These are phyloP conservation scores for Chironomus tentans DNA, from an alignment of 2,888 invertebrate species.

Conservation along the genomic window DNA sequence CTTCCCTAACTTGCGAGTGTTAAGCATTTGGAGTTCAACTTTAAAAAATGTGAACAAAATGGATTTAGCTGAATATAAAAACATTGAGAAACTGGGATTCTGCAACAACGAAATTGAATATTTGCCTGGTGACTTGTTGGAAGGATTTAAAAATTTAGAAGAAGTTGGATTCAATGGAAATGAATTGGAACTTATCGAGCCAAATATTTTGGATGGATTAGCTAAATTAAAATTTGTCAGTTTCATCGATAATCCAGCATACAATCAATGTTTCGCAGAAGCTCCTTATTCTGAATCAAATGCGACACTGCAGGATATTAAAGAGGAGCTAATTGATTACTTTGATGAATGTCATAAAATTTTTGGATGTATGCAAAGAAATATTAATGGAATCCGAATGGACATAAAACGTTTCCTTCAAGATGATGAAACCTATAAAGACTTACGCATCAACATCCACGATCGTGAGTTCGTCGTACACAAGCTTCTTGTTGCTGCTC, in stretches of 20 bases:
- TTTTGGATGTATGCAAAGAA: too few species aligned
- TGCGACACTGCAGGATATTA: neutral
- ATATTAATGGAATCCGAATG: too few species aligned
- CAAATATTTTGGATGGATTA: neutral
- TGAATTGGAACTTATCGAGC: neutral
- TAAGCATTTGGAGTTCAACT: neutral
- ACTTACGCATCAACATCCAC: neutral
- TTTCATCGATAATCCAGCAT: neutral
- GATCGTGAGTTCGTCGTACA: neutral
- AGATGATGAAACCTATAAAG: neutral
- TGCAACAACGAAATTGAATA: neutral
- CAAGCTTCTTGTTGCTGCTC: neutral
- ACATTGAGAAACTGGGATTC: neutral
- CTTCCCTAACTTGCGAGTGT: neutral
- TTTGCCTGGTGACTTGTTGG: neutral
- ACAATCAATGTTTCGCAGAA: too few species aligned
- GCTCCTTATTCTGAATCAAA: neutral
- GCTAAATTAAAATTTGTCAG: neutral
- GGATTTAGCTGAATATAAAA: neutral
- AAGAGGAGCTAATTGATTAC: neutral
- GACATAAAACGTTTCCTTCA: too few species aligned
- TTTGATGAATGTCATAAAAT: too few species aligned
- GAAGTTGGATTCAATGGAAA: neutral
- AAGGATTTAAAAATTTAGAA: neutral
- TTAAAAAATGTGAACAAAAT: neutral